Evolutionary conservation across 1,140 invertebrate species (phyloP).

Genomic region (Drosophila azteca): DNA sequence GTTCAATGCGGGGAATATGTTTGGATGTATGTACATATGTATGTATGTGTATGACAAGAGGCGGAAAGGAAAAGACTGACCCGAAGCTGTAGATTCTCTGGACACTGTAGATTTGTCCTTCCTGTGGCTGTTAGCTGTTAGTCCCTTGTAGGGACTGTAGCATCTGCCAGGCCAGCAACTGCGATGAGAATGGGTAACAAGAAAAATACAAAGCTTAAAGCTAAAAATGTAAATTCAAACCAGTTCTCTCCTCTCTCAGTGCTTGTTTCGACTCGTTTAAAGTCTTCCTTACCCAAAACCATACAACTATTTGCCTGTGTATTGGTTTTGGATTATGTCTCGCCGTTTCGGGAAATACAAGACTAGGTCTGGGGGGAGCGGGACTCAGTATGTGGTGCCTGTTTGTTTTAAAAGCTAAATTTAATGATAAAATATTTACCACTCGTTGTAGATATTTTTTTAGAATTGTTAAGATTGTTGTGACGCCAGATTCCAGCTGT

Average conservation of each 20-base stretch:
- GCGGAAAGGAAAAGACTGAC: neutral
- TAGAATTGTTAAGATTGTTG: conserved; percentile 30
- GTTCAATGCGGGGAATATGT: no score
- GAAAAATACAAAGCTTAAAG: conserved; percentile 1
- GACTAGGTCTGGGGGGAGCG: no score
- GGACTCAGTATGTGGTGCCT: neutral
- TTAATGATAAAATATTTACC: conserved; percentile 53
- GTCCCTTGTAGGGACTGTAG: no score
- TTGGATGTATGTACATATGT: no score
- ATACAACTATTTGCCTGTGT: neutral
- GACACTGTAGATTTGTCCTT: no score
- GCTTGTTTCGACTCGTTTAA: conserved; percentile 5
- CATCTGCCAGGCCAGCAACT: no score
- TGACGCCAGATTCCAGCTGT: conserved; percentile 40
- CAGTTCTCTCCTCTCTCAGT: conserved; percentile 13
- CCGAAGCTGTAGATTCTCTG: no score
- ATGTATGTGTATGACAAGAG: neutral
- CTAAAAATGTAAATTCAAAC: conserved; percentile 7
- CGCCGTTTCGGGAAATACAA: conserved; percentile 14
- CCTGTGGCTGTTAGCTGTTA: neutral
- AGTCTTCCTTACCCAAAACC: neutral
- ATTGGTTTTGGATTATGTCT: conserved; percentile 10
- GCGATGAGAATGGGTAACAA: no score
- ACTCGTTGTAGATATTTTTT: neutral
- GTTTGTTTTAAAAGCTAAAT: conserved; percentile 35